These are phyloP conservation scores for Cochlearius cochlearius DNA, from an alignment of 2,113 vertebrate genomes.

Conservation along the genomic window DNA sequence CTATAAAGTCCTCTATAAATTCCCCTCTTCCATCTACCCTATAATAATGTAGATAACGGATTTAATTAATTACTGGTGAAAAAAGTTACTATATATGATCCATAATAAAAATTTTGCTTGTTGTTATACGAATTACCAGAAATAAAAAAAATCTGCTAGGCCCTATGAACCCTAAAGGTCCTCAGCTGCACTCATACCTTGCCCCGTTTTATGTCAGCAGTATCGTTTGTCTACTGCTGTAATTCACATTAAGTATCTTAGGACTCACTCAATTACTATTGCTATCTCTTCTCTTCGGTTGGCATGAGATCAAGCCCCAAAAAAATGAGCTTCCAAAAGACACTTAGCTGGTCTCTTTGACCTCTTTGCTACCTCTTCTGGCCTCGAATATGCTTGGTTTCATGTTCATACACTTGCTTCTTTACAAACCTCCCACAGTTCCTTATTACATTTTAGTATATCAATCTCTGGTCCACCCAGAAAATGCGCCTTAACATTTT, in stretches of 20 bases:
- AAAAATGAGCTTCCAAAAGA: neutral
- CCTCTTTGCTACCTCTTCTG: neutral
- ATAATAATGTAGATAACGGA: constrained; percentile 64
- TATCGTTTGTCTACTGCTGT: neutral
- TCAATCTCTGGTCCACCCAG: neutral
- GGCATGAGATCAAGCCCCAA: neutral
- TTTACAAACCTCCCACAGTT: neutral
- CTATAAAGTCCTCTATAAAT: constrained; percentile 62
- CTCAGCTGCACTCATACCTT: neutral
- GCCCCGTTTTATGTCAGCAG: neutral
- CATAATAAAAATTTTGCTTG: constrained; percentile 67
- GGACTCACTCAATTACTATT: neutral
- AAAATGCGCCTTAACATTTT: neutral
- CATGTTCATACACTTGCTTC: neutral
- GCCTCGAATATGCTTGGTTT: neutral
- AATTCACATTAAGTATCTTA: neutral
- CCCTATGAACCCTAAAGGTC: neutral
- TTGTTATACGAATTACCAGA: constrained; percentile 39
- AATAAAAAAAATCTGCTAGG: neutral
- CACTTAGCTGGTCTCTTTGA: neutral
- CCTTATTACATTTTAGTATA: neutral
- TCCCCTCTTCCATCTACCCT: neutral
- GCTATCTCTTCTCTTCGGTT: neutral
- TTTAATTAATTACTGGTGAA: constrained; percentile 70
- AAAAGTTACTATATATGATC: constrained; percentile 59